phyloP scores from a whole-genome alignment of 2,797 vertebrate species.

The Melanogrammus aeglefinus region DNA sequence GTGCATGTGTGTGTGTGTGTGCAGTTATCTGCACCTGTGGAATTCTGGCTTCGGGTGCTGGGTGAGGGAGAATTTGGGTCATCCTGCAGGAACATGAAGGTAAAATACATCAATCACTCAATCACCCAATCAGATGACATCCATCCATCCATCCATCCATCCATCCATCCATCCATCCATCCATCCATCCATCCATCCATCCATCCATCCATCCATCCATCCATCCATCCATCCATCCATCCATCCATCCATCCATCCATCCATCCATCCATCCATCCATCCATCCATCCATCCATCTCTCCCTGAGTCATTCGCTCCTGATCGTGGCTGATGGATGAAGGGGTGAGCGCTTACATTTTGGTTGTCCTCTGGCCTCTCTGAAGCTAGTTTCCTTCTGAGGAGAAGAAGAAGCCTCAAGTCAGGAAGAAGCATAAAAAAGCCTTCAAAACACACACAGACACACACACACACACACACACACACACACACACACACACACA shows the following conservation, averaged over 20 bases:
- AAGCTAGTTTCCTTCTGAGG: constrained; percentile 93
- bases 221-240: not conserved
- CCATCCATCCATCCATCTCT: not conserved
- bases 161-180: not conserved
- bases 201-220: not conserved
- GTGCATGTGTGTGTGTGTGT: not conserved
- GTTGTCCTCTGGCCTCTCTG: constrained; percentile 92
- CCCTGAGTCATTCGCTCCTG: not conserved
- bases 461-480: too few species aligned
- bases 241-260: not conserved
- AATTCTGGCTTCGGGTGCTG: constrained; percentile 78
- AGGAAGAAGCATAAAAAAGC: constrained; percentile 18
- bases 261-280: not conserved
- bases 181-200: not conserved
- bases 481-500: too few species aligned
- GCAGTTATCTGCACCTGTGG: constrained; percentile 75
- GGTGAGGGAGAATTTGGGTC: constrained; percentile 87
- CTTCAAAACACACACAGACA: too few species aligned
- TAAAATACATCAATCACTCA: not conserved
- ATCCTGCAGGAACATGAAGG: constrained; percentile 73
- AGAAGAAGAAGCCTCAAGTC: constrained; percentile 53
- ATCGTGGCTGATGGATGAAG: not conserved
- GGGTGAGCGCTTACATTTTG: constrained; percentile 84
- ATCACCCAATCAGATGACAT: not conserved
- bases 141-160: not conserved